Evolutionary conservation across 2,888 invertebrate genomes (phyloP).

Genomic region (Scelioninae gen. 1): DNA sequence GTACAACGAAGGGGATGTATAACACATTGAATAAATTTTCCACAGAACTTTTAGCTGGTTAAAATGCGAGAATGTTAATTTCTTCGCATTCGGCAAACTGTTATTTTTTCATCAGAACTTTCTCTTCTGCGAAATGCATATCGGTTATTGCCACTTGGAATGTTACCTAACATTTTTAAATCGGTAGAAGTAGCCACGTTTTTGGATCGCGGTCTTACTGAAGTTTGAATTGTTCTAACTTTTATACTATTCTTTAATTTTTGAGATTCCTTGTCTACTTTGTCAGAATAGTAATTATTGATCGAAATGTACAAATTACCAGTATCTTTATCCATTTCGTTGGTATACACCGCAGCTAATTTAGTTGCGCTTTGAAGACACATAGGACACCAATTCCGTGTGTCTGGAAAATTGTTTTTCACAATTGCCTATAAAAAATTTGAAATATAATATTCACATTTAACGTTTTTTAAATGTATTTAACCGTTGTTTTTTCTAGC

Average conservation of each 20-base stretch:
- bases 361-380: slow-evolving; percentile 36
- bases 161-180: background rate
- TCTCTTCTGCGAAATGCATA: background rate
- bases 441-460: too few species aligned
- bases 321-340: slow-evolving; percentile 10
- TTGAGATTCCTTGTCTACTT: slow-evolving; percentile 24
- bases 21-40: slow-evolving; percentile 5
- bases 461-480: too few species aligned
- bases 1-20: background rate
- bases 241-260: background rate
- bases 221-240: slow-evolving; percentile 58
- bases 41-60: background rate
- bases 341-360: slow-evolving; percentile 18
- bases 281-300: slow-evolving; percentile 50
- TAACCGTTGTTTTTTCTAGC: too few species aligned
- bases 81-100: slow-evolving; percentile 21
- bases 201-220: slow-evolving; percentile 30
- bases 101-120: slow-evolving; percentile 23
- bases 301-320: slow-evolving; percentile 42
- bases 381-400: slow-evolving; percentile 23
- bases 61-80: slow-evolving; percentile 9
- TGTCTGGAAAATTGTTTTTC: background rate
- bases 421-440: too few species aligned
- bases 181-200: slow-evolving; percentile 30
- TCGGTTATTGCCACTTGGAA: slow-evolving; percentile 1